Base-by-base conservation (phyloP, 2,113 vertebrate genomes). In the Chrysochloris asiatica region DNA sequence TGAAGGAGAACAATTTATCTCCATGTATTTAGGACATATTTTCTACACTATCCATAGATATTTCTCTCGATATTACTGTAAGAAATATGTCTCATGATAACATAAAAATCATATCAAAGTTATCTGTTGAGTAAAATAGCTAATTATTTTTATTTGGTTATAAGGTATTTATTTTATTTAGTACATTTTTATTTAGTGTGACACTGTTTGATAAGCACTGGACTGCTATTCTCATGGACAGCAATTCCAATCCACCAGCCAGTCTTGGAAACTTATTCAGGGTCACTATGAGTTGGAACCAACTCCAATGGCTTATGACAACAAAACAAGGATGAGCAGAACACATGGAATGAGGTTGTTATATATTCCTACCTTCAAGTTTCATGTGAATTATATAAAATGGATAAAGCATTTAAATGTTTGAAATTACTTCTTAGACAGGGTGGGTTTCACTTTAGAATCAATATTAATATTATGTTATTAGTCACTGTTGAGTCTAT, bases 381-480 rank as follows among this genome's bases (percentile, higher is more conserved):
- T 59, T 73, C 56, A 67, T 1, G 9, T 78, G 4, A 52, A 38
- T 88, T 67, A 76, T 30, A 36, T 47, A 84, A 76, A 88, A 80
- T 59, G 7, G 12, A 61, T 47, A 8, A 67, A 17, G 41, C 11
- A 69, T 69, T 65, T 83, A 79, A 47, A 45, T 69, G 19, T 76
- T 84, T n/a, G 4, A 88, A 85, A 80, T 63, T 52, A 26, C 33
- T 78, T 88, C 16, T 67, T 26, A 17, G 72, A 8, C 33, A 9
- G 17, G 14, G 1, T 0, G 22, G 8, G 0, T 72, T 0, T 88
- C 0, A 43, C 3, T 72, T 48, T 24, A 48, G 22, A 45, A 86
- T 36, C 38, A 72, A 56, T 73, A 9, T 0, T 63, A 21, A 56
- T 56, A 19, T 56, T 16, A 56, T 56, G 4, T 56, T 56, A 21